Evolutionary conservation across 2,113 vertebrate species (phyloP).

Genomic region (Thinocorus orbignyianus): DNA sequence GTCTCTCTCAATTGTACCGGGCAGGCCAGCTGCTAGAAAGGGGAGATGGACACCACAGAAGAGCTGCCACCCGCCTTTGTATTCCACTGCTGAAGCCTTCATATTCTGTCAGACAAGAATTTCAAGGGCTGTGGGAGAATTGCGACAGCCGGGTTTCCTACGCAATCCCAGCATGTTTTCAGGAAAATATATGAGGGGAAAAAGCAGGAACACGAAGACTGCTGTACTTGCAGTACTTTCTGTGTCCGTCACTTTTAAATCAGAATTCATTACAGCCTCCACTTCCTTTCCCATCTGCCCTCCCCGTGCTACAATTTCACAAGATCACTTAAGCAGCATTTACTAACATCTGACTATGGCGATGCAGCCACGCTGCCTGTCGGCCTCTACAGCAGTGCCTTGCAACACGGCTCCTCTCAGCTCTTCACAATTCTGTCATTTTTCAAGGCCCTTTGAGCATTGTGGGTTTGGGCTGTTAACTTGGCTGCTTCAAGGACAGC

Average conservation of each 20-base stretch:
- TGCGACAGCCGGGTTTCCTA: neutral
- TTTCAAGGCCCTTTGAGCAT: constrained; percentile 19
- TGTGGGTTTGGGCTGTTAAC: neutral
- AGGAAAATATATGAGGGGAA: neutral
- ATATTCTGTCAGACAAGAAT: neutral
- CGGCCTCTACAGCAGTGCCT: neutral
- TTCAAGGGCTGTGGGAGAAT: neutral
- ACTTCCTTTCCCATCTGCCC: neutral
- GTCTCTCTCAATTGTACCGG: neutral
- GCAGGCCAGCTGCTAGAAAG: neutral
- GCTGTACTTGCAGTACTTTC: neutral
- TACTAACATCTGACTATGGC: neutral
- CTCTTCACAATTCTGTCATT: neutral
- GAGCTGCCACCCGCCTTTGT: neutral
- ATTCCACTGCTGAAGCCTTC: constrained; percentile 26
- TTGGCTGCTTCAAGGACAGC: constrained; percentile 23
- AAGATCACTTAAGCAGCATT: neutral
- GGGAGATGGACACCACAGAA: neutral
- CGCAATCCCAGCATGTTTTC: neutral
- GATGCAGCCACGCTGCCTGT: neutral
- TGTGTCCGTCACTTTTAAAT: neutral
- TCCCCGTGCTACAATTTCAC: neutral
- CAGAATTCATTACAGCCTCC: neutral
- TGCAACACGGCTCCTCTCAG: neutral
- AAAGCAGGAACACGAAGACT: neutral